Conservation (phyloP, 1,140 invertebrate species). For the Lethrus apterus region DNA sequence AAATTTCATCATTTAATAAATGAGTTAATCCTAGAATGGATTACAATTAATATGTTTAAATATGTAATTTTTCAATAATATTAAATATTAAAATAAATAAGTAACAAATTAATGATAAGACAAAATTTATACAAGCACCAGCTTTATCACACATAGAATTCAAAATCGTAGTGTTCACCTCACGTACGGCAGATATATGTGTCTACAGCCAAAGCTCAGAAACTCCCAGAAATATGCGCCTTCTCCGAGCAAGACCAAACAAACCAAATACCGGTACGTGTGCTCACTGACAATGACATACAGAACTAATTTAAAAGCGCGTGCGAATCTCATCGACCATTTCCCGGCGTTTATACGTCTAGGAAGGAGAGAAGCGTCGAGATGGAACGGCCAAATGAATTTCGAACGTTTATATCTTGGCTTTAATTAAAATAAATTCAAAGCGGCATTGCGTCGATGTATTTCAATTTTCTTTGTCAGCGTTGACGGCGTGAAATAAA, state of each 20-base stretch:
- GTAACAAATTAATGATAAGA: no score
- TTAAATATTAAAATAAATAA: no score
- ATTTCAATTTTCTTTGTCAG: no score
- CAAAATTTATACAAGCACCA: constrained; percentile 10
- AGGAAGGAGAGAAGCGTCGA: no score
- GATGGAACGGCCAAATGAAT: no score
- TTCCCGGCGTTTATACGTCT: no score
- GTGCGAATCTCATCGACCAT: no score
- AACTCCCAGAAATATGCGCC: constrained; percentile 6
- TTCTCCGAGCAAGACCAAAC: constrained; percentile 6
- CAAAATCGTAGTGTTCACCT: constrained; percentile 5
- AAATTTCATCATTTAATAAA: neutral
- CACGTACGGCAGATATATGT: constrained; percentile 13
- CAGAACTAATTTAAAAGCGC: constrained; percentile 12
- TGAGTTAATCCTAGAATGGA: neutral
- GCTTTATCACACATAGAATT: constrained; percentile 3
- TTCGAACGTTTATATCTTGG: no score
- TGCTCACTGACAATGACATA: constrained; percentile 14
- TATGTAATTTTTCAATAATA: constrained; percentile 10
- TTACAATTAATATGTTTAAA: constrained; percentile 7
- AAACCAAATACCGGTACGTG: constrained; percentile 12
- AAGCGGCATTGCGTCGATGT: no score
- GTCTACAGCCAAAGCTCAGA: constrained; percentile 7
- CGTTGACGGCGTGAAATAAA: no score
- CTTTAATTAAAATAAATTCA: no score